Conservation (phyloP, 1,140 invertebrate genomes). For the Diorhabda sublineata region DNA sequence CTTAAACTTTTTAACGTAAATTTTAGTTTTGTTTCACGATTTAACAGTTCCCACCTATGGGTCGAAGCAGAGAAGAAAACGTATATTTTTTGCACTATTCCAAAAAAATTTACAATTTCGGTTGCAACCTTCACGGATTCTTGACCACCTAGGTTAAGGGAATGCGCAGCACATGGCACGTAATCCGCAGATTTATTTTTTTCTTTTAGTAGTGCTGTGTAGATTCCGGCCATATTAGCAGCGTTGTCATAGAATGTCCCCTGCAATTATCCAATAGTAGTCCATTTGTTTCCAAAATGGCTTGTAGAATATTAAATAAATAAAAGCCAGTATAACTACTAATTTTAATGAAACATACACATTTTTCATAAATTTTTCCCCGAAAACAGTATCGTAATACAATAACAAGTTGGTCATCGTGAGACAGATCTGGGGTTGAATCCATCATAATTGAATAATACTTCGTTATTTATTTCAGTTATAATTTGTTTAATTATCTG, state of each 20-base stretch:
- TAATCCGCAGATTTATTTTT: neutral
- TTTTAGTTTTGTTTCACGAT: neutral
- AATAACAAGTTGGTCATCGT: too few species aligned
- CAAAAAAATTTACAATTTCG: conserved; percentile 5
- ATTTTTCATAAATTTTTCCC: conserved; percentile 19
- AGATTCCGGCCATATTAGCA: neutral
- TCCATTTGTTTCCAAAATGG: neutral
- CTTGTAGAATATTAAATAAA: conserved; percentile 14
- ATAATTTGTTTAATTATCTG: neutral
- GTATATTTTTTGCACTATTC: neutral
- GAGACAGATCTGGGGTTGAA: too few species aligned
- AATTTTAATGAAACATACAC: conserved; percentile 16
- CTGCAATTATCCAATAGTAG: neutral
- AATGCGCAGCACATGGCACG: too few species aligned
- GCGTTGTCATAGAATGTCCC: neutral
- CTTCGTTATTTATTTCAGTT: too few species aligned
- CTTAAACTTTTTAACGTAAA: neutral
- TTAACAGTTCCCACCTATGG: conserved; percentile 4
- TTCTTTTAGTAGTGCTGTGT: neutral
- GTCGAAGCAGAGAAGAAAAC: conserved; percentile 8
- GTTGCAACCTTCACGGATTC: neutral
- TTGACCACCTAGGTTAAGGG: neutral
- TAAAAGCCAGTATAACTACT: conserved; percentile 13
- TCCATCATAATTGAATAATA: too few species aligned
- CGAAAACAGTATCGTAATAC: too few species aligned